phyloP scores from a whole-genome alignment of 2,888 invertebrate genomes.

The Plebejus anna region DNA sequence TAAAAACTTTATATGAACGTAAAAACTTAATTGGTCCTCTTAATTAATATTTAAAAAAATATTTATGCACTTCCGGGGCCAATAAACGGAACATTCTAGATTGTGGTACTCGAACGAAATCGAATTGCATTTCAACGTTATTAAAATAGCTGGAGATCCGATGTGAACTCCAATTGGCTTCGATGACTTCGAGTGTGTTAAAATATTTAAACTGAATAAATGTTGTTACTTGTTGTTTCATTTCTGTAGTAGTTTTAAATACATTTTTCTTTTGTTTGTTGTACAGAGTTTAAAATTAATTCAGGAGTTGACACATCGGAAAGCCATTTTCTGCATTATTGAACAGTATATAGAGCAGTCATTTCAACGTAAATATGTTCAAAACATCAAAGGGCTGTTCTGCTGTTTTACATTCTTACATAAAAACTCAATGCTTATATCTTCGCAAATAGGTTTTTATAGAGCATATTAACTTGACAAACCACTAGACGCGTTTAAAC shows the following conservation, averaged over 20 bases:
- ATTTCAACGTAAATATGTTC: too few species aligned
- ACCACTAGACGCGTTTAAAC: background rate
- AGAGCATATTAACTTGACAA: background rate
- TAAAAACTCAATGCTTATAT: too few species aligned
- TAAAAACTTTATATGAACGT: background rate
- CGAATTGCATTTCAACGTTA: conserved; percentile 11
- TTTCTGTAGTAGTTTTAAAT: background rate
- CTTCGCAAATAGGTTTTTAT: background rate
- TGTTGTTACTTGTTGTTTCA: background rate
- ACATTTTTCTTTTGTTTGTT: background rate
- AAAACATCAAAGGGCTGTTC: too few species aligned
- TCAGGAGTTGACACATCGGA: background rate
- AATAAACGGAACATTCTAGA: conserved; percentile 9
- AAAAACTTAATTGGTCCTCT: background rate
- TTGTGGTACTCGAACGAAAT: background rate
- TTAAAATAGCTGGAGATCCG: conserved; percentile 21
- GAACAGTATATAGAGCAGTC: too few species aligned
- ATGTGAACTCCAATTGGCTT: background rate
- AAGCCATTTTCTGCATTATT: too few species aligned
- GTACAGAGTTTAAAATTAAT: background rate
- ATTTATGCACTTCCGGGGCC: background rate
- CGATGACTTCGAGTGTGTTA: conserved; percentile 11
- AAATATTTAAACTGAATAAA: conserved; percentile 1
- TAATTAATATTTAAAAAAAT: background rate
- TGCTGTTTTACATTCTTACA: too few species aligned